A percentile compares a stretch with the other conserved stretches of the same genome.
Conservation (phyloP, 1,140 invertebrate genomes). For the Caenorhabditis briggsae region DNA sequence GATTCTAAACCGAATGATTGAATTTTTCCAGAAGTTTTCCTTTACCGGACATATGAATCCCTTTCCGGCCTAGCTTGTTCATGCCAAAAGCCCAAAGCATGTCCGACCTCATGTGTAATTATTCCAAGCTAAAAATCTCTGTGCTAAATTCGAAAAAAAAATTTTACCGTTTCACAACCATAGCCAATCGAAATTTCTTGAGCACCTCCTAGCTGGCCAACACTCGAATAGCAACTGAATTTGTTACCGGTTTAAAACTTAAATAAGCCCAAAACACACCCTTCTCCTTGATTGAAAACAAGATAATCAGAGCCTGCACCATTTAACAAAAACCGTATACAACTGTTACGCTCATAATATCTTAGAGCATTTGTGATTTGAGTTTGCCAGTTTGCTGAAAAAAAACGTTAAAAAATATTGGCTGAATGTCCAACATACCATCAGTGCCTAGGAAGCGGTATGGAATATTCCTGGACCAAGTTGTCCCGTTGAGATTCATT, state of each 20-base stretch:
- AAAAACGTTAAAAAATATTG: background rate
- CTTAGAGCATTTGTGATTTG: conserved; percentile 34
- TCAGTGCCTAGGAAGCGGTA: conserved; percentile 44
- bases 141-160: background rate
- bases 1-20: background rate
- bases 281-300: conserved; percentile 53
- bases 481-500: conserved; percentile 34
- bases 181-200: conserved; percentile 67
- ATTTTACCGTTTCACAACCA: conserved; percentile 64
- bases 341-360: conserved; percentile 46
- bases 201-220: conserved; percentile 62
- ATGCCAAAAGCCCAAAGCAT: conserved; percentile 78
- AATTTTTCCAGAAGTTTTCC: background rate
- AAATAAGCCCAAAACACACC: background rate
- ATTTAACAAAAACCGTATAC: conserved; percentile 58
- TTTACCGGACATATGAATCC: conserved; percentile 67
- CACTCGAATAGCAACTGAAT: conserved; percentile 65
- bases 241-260: background rate
- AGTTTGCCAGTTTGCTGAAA: conserved; percentile 54
- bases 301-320: conserved; percentile 58
- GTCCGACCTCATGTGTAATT: conserved; percentile 78
- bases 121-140: conserved; percentile 59
- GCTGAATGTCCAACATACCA: background rate
- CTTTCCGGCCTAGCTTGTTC: conserved; percentile 73
- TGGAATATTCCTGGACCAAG: conserved; percentile 1